Evolutionary conservation across 2,888 invertebrate species (phyloP).

Genomic region (Cosmia trapezina): DNA sequence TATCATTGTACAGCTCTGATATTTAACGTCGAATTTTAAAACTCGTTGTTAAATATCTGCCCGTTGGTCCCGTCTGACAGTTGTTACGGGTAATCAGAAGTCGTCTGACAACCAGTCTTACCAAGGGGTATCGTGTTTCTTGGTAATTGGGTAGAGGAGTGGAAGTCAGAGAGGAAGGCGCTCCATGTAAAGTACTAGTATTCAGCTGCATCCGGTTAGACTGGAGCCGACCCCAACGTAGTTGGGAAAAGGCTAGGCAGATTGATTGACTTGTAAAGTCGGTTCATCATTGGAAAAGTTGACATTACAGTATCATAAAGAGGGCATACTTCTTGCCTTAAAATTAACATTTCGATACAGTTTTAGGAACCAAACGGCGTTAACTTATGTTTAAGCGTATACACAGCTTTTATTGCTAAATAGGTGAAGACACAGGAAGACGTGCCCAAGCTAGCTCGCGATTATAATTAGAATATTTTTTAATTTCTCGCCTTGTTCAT

Average conservation of each 20-base stretch:
- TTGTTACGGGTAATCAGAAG: no score
- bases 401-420: conserved; percentile 61
- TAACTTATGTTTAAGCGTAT: conserved; percentile 62
- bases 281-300: background rate
- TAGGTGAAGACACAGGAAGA: conserved; percentile 47
- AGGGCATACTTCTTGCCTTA: conserved; percentile 37
- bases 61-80: no score
- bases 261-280: background rate
- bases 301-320: background rate
- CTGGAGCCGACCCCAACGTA: no score
- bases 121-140: no score
- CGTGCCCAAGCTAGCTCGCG: conserved; percentile 53
- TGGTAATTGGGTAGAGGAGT: no score
- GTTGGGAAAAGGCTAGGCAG: no score
- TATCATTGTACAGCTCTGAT: background rate
- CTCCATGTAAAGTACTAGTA: no score
- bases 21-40: background rate
- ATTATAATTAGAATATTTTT: conserved; percentile 34
- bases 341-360: conserved; percentile 43
- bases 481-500: conserved; percentile 40
- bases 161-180: no score
- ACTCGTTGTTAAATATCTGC: background rate
- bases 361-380: conserved; percentile 49
- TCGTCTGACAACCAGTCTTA: no score
- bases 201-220: no score